These are phyloP conservation scores for Pachycephala philippinensis DNA, from an alignment of 2,113 vertebrate species.

Conservation along the genomic window DNA sequence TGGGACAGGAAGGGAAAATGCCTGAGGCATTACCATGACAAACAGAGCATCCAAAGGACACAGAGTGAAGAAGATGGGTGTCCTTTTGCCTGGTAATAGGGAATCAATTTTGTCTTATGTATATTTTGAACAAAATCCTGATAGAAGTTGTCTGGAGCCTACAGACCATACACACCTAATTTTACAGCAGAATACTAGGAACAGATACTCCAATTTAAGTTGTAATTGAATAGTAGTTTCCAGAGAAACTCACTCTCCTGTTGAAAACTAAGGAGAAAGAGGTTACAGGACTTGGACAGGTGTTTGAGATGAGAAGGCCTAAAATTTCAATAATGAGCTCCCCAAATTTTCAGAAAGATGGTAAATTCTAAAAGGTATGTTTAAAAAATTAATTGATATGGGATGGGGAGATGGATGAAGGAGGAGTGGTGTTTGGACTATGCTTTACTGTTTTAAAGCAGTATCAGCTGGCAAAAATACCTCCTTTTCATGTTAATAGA, in stretches of 20 bases:
- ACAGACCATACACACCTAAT: background rate
- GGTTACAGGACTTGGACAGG: too few relatives aligned
- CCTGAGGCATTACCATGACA: background rate
- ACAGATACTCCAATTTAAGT: background rate
- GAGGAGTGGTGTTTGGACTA: background rate
- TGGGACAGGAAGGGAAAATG: background rate
- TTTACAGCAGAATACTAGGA: background rate
- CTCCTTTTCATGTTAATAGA: background rate
- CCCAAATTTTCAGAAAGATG: fast-evolving
- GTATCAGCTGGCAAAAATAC: background rate
- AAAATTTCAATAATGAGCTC: background rate
- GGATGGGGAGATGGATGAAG: fast-evolving
- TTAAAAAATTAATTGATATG: background rate
- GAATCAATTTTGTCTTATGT: background rate
- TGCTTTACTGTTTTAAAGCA: background rate
- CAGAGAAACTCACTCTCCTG: background rate
- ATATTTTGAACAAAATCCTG: background rate
- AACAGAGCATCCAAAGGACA: background rate
- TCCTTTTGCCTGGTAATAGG: background rate
- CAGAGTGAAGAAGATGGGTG: background rate
- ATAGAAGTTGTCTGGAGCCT: background rate
- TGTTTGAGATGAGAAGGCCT: background rate
- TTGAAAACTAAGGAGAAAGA: background rate
- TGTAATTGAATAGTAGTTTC: background rate
- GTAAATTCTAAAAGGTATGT: background rate